phyloP scores from a whole-genome alignment of 2,113 vertebrate species.

The Malurus cyaneus region DNA sequence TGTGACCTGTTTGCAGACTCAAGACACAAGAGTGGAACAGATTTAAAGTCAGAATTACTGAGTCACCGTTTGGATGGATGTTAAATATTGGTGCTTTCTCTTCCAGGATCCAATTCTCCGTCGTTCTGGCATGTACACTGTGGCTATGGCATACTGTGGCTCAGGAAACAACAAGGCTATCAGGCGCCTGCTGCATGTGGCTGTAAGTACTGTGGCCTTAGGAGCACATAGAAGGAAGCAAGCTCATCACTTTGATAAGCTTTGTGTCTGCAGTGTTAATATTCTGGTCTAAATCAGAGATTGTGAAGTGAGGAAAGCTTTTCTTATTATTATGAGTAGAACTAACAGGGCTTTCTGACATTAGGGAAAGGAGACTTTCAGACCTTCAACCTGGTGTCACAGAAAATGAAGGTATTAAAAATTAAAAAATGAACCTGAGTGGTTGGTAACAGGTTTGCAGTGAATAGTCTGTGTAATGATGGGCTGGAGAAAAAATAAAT shows the following conservation, averaged over 20 bases:
- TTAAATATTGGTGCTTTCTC: constrained; percentile 8
- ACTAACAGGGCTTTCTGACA: neutral
- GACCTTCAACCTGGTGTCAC: neutral
- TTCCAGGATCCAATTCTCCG: constrained; percentile 95
- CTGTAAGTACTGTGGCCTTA: constrained; percentile 80
- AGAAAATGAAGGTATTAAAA: neutral
- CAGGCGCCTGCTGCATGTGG: constrained; percentile 93
- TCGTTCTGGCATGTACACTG: constrained; percentile 98
- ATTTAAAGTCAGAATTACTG: neutral
- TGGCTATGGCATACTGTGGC: constrained; percentile 98
- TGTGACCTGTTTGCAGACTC: neutral
- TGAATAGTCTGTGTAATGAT: neutral
- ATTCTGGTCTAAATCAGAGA: neutral
- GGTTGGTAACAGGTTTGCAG: neutral
- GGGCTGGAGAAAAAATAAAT: neutral
- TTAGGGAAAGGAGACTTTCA: neutral
- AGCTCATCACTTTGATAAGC: neutral
- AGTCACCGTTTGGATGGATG: neutral
- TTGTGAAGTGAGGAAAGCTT: neutral
- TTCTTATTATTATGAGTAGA: neutral
- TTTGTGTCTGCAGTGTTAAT: neutral
- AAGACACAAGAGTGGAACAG: neutral
- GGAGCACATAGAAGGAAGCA: neutral
- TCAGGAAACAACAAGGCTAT: constrained; percentile 99
- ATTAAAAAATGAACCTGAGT: neutral